Conservation (phyloP, 2,888 invertebrate species). For the Alloscopus bannaensis region DNA sequence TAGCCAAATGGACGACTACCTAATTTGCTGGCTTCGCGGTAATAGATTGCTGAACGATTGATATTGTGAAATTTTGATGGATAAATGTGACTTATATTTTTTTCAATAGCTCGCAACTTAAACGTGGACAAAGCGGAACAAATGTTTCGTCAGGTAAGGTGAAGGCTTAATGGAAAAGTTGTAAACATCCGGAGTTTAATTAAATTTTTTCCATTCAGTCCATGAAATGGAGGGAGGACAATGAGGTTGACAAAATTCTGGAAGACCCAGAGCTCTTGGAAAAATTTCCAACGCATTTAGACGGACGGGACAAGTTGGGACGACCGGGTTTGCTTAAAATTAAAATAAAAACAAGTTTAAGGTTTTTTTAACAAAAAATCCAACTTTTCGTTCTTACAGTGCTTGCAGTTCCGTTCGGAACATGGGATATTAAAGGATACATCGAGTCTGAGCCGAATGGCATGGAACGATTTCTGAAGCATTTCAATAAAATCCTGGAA, state of each 20-base stretch:
- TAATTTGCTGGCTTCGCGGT: slow-evolving; percentile 68
- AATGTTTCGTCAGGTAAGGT: slow-evolving; percentile 68
- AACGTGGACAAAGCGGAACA: slow-evolving; percentile 68
- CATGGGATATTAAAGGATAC: slow-evolving; percentile 58
- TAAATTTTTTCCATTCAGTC: too few species aligned
- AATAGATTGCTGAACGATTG: not conserved
- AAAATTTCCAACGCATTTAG: slow-evolving; percentile 64
- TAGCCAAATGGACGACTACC: slow-evolving; percentile 45
- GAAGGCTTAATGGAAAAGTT: too few species aligned
- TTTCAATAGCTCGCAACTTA: slow-evolving; percentile 63
- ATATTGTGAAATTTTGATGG: not conserved
- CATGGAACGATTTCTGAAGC: slow-evolving; percentile 13
- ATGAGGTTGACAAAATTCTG: slow-evolving; percentile 64
- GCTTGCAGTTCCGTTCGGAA: slow-evolving; percentile 61
- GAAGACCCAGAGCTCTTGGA: slow-evolving; percentile 57
- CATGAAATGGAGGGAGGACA: slow-evolving; percentile 62
- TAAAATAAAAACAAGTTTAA: too few species aligned
- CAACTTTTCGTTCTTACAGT: slow-evolving; percentile 54
- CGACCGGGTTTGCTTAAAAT: not conserved
- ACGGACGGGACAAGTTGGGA: slow-evolving; percentile 61
- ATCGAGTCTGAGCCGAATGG: slow-evolving; percentile 53
- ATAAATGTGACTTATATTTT: not conserved
- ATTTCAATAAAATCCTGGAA: slow-evolving; percentile 50
- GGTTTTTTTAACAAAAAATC: too few species aligned
- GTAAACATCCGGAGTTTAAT: too few species aligned